phyloP scores from a whole-genome alignment of 2,113 vertebrate genomes.

The Pachyramphus minor region DNA sequence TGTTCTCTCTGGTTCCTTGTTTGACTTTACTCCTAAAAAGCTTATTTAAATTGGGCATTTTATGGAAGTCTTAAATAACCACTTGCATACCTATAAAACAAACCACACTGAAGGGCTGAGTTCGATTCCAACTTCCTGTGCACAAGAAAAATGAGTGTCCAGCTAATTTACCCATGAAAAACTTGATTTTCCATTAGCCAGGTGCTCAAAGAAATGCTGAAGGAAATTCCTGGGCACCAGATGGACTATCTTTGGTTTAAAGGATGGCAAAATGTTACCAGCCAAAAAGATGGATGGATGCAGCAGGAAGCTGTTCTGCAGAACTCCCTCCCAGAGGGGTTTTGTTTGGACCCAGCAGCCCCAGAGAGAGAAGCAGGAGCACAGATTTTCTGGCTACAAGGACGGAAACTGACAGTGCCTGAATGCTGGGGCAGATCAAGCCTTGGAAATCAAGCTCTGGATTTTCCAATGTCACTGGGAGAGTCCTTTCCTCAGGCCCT shows the following conservation, averaged over 20 bases:
- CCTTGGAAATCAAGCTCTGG: not conserved
- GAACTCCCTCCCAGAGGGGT: not conserved
- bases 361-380: not conserved
- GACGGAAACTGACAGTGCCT: not conserved
- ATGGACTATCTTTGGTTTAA: conserved; percentile 58
- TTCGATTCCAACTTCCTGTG: not conserved
- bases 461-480: not conserved
- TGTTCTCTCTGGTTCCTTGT: not conserved
- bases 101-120: not conserved
- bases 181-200: not conserved
- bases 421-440: not conserved
- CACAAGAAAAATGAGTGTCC: not conserved
- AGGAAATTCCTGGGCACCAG: not conserved
- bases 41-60: not conserved
- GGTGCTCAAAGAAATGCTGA: not conserved
- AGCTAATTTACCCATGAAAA: not conserved
- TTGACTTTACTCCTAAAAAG: not conserved
- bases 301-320: not conserved
- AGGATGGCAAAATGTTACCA: not conserved
- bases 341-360: not conserved
- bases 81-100: not conserved
- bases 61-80: not conserved
- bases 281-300: not conserved
- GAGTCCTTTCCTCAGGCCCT: not conserved
- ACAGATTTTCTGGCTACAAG: not conserved